Base-by-base conservation (phyloP, 2,113 vertebrate genomes). In the Myotis lucifugus region DNA sequence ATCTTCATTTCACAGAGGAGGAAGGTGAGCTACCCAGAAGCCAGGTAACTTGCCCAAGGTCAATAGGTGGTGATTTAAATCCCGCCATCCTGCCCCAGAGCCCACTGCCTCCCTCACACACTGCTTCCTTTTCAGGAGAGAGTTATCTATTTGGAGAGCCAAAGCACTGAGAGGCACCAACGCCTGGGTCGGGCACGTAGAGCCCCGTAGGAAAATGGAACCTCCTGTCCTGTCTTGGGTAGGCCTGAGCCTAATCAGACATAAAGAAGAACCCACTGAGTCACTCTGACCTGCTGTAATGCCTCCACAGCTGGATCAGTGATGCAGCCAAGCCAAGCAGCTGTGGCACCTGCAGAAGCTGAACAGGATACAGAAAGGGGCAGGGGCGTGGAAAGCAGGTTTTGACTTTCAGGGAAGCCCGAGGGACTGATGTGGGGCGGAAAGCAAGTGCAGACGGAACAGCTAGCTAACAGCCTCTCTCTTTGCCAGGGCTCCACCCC, bases 241-340 rank as follows among this genome's bases (percentile, higher is more conserved):
- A 96, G 89, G 34, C 37, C 50, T 70, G 46, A 67, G 95, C 73
- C 83, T 79, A 3, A 32, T 81, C 34, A 91, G 70, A 93, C n/a
- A 27, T 21, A 94, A 81, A 0, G 8, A 88, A 32, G 0, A 94
- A 96, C 42, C 46, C 91, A n/a, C 0, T 70, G 77, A 95, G 88
- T 93, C 77, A 15, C 88, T 89, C 40, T 61, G 81, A 93, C 88
- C 76, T 61, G 34, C 48, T 85, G 0, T 82, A 87, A 90, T 5
- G 48, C 69, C 34, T 72, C n/a, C 15, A 69, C 25, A 52, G 34
- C 6, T 29, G 61, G 2, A 86, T 96, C 92, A 85, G 77, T 15
- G 59, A 86, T 73, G 56, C 95, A 95, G 85, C 88, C 96, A 83
- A 61, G 81, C 84, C 4, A 50, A 96, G 81, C 23, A 94, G 79